Evolutionary conservation across 2,888 invertebrate genomes (phyloP).

Genomic region (Actias luna): DNA sequence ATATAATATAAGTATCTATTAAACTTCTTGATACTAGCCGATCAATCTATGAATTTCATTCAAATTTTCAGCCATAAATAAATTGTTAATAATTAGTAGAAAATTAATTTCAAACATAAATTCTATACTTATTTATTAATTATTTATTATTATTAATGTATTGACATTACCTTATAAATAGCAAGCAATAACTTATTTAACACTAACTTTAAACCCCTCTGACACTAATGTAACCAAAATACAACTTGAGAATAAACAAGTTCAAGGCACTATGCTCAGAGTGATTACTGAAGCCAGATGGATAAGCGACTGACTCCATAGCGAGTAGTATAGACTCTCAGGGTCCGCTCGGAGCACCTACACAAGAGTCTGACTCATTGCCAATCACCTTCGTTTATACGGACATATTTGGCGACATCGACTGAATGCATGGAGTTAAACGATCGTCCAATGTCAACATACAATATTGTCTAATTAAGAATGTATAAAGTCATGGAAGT

Average conservation of each 20-base stretch:
- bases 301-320: conserved; percentile 55
- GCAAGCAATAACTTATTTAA: conserved; percentile 29
- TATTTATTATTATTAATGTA: no score
- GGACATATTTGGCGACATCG: conserved; percentile 79
- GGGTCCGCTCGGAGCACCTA: conserved; percentile 59
- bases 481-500: conserved; percentile 20
- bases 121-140: no score
- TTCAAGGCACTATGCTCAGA: conserved; percentile 45
- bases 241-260: conserved; percentile 47
- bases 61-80: no score
- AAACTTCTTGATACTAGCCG: neutral
- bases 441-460: conserved; percentile 56
- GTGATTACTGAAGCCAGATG: conserved; percentile 52
- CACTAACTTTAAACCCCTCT: conserved; percentile 41
- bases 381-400: conserved; percentile 74
- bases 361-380: conserved; percentile 65
- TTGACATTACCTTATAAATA: conserved; percentile 34
- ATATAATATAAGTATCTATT: neutral
- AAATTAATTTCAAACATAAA: neutral
- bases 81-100: no score
- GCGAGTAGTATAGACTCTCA: conserved; percentile 39
- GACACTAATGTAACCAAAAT: conserved; percentile 41
- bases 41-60: no score
- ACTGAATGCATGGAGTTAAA: conserved; percentile 60
- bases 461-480: conserved; percentile 35